A percentile compares a stretch with the other conserved stretches of the same genome.
phyloP scores from a whole-genome alignment of 2,797 vertebrate species.

The Gymnoscopelus microlampas region DNA sequence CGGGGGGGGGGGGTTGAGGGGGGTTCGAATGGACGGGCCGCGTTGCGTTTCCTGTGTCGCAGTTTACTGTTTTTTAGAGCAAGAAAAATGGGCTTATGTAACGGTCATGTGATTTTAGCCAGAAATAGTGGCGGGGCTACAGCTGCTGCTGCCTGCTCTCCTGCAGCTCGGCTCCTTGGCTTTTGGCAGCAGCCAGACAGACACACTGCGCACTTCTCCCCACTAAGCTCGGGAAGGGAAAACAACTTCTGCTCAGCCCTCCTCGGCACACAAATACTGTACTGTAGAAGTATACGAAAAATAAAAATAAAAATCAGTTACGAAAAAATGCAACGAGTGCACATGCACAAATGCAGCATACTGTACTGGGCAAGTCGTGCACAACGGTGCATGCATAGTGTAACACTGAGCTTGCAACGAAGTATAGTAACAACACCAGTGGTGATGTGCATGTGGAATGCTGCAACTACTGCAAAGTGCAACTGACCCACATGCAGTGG shows the following conservation, averaged over 20 bases:
- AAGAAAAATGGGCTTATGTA: slow-evolving; percentile 99
- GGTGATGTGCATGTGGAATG: too few species aligned
- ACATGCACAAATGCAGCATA: too few species aligned
- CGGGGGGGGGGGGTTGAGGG: slow-evolving; percentile 27
- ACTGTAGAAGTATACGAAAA: slow-evolving; percentile 14
- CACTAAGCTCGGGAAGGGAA: slow-evolving; percentile 62
- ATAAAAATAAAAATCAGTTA: too few species aligned
- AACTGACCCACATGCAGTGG: neutral
- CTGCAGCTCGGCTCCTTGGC: slow-evolving; percentile 86
- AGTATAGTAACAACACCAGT: too few species aligned
- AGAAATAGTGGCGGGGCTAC: slow-evolving; percentile 98
- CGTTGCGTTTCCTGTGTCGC: slow-evolving; percentile 94
- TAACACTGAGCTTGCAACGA: neutral
- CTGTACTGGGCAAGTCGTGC: too few species aligned
- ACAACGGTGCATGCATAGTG: neutral
- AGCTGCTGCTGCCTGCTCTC: slow-evolving; percentile 94
- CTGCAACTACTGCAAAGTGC: neutral
- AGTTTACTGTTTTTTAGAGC: slow-evolving; percentile 97
- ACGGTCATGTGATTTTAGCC: slow-evolving; percentile 97
- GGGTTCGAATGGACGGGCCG: slow-evolving; percentile 48
- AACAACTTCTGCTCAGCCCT: slow-evolving; percentile 76
- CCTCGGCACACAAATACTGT: slow-evolving; percentile 55
- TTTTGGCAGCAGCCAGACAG: slow-evolving; percentile 89
- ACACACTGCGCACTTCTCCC: slow-evolving; percentile 76
- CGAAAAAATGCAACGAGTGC: too few species aligned